These are phyloP conservation scores for Sycobia sp. DNA, from an alignment of 1,140 invertebrate genomes.

Conservation along the genomic window DNA sequence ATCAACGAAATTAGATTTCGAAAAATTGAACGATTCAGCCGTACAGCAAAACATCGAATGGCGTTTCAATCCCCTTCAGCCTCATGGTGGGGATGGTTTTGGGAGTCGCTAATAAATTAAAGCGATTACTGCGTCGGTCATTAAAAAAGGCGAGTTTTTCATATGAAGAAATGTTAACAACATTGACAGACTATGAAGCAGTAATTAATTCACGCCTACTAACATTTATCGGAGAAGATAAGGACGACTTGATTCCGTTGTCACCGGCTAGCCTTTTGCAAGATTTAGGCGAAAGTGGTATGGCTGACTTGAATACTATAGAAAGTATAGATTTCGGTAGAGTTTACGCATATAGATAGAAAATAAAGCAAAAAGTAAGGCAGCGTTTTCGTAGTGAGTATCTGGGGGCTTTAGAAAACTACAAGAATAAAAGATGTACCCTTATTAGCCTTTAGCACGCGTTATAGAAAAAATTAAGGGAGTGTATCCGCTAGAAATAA, in stretches of 20 bases:
- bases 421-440: too few species aligned
- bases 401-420: conserved; percentile 19
- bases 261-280: conserved; percentile 43
- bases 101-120: not conserved
- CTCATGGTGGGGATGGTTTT: too few species aligned
- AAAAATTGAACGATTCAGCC: not conserved
- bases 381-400: conserved; percentile 38
- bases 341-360: conserved; percentile 23
- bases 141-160: conserved; percentile 37
- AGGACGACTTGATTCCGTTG: conserved; percentile 18
- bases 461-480: too few species aligned
- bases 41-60: not conserved
- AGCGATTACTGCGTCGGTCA: conserved; percentile 8
- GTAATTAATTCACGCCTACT: conserved; percentile 47
- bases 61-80: too few species aligned
- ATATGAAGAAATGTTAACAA: conserved; percentile 13
- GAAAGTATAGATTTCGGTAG: conserved; percentile 10
- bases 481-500: too few species aligned
- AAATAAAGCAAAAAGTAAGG: conserved; percentile 29
- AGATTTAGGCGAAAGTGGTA: conserved; percentile 36
- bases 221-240: conserved; percentile 45
- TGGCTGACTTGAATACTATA: conserved; percentile 38
- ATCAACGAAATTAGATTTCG: not conserved
- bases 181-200: conserved; percentile 41
- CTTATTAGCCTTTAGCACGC: too few species aligned